phyloP scores from a whole-genome alignment of 2,888 invertebrate species.

The Synergus itoensis region DNA sequence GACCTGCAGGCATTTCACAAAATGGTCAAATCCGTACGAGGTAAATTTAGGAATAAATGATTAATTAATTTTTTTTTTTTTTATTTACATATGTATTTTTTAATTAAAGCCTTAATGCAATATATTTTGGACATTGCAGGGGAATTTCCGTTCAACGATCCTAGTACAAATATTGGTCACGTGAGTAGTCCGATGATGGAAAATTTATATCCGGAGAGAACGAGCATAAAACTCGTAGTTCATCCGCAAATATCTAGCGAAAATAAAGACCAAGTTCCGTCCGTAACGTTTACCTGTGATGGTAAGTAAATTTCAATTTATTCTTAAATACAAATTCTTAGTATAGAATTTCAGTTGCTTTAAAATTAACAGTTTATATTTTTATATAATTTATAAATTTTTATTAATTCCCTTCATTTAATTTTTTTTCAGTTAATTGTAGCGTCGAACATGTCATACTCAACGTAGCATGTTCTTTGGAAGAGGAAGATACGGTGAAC shows the following conservation, averaged over 20 bases:
- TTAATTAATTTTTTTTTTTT: conserved; percentile 19
- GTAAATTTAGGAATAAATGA: conserved; percentile 78
- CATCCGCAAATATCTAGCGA: conserved; percentile 81
- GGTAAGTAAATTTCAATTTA: conserved; percentile 80
- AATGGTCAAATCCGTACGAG: conserved; percentile 89
- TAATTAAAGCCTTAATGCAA: conserved; percentile 9
- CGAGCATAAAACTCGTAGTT: conserved; percentile 94
- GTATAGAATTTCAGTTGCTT: neutral
- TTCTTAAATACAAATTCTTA: neutral
- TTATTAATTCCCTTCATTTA: conserved; percentile 17
- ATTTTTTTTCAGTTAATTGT: conserved; percentile 86
- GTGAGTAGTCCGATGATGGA: conserved; percentile 93
- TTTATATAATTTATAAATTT: conserved; percentile 6
- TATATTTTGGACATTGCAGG: conserved; percentile 75
- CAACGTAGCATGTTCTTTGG: conserved; percentile 90
- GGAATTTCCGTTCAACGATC: conserved; percentile 87
- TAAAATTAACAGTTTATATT: neutral
- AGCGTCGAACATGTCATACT: conserved; percentile 92
- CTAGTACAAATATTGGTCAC: conserved; percentile 91
- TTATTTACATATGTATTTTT: conserved; percentile 47
- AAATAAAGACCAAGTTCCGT: conserved; percentile 81
- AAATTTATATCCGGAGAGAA: conserved; percentile 87
- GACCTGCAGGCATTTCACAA: conserved; percentile 90
- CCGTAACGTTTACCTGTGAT: conserved; percentile 95
- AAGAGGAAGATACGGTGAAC: conserved; percentile 84